Evolutionary conservation across 2,113 vertebrate genomes (phyloP), one percentile per base, ranked within the genome.

Genomic region (Gobio gobio): DNA sequence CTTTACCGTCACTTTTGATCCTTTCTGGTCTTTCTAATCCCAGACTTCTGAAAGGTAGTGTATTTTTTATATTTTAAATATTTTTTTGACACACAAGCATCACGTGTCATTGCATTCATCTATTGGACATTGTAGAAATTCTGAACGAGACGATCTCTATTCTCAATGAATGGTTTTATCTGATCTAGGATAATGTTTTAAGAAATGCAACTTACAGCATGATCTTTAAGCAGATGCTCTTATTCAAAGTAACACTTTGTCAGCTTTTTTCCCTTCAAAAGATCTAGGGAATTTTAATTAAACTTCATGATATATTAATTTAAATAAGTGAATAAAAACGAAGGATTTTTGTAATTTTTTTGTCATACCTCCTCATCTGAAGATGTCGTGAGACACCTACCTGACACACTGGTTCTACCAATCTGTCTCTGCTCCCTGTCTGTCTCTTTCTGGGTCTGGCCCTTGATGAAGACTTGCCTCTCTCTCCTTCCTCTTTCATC

Each of bases 321-420:
- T 18, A 73, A 58, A 4, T 24, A 0, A 43, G 36, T 70, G 8
- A 64, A 24, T 49, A n/a, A 13, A 84, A 18, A 40, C 2, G 3
- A 33, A 10, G 6, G 3, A n/a, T 59, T 12, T 58, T 20, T 78
- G 20, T 59, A 12, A 13, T 33, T 10, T 78, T 61, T 9, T n/a
- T 1, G 24, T 80, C 78, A 80, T 47, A 80, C 78, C 59, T 49
- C 49, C 45, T 77, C 4, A 33, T 29, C 58, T 47, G 16, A 58
- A 61, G 5, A 22, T 72, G 49, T 63, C 47, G 3, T 68, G 18
- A 72, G 72, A 75, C 56, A 88, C 87, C 61, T 86, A 88, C 87
- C 87, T 88, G 80, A 54, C 24, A n/a, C 84, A 74, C 20, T 79
- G 64, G 70, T 43, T 49, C 79, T 83, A 77, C 49, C 45, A 36